Conservation (phyloP, 2,888 invertebrate species). For the Lycia hirtaria region DNA sequence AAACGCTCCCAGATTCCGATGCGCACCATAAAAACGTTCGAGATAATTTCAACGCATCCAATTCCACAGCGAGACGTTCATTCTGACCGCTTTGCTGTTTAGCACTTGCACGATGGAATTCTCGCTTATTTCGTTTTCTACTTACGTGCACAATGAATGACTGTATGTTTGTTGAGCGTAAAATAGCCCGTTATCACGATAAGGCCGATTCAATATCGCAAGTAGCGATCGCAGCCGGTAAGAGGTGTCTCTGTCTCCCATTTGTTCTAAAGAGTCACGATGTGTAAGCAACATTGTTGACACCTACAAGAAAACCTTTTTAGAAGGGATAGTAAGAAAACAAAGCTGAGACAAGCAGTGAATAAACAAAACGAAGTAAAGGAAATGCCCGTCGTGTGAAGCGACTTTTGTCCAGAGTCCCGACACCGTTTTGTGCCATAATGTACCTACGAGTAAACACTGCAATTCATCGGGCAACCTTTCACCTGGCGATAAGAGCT, state of each 20-base stretch:
- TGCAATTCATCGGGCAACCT: slow-evolving; percentile 71
- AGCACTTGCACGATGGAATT: slow-evolving; percentile 66
- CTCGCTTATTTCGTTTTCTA: slow-evolving; percentile 45
- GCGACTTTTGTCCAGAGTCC: slow-evolving; percentile 34
- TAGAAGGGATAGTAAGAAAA: slow-evolving; percentile 47
- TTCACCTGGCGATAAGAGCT: slow-evolving; percentile 74
- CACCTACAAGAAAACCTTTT: slow-evolving; percentile 47
- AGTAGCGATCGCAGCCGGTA: slow-evolving; percentile 2
- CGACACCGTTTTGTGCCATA: slow-evolving; percentile 47
- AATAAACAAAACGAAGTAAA: slow-evolving; percentile 52
- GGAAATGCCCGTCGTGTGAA: slow-evolving; percentile 51
- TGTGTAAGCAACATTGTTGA: slow-evolving; percentile 33
- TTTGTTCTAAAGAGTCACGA: slow-evolving; percentile 3
- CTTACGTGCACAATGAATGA: slow-evolving; percentile 29
- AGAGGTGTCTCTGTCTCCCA: not conserved
- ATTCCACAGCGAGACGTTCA: slow-evolving; percentile 61
- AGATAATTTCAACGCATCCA: slow-evolving; percentile 80
- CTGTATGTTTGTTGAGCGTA: slow-evolving; percentile 2
- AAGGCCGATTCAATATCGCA: slow-evolving; percentile 20
- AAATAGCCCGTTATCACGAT: slow-evolving; percentile 21
- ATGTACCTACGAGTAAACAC: slow-evolving; percentile 68
- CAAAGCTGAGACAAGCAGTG: not conserved
- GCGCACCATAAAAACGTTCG: slow-evolving; percentile 82
- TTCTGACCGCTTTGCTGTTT: slow-evolving; percentile 69
- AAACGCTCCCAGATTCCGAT: slow-evolving; percentile 81